Conservation (phyloP, 2,113 vertebrate species). For the Dasyprocta punctata region DNA sequence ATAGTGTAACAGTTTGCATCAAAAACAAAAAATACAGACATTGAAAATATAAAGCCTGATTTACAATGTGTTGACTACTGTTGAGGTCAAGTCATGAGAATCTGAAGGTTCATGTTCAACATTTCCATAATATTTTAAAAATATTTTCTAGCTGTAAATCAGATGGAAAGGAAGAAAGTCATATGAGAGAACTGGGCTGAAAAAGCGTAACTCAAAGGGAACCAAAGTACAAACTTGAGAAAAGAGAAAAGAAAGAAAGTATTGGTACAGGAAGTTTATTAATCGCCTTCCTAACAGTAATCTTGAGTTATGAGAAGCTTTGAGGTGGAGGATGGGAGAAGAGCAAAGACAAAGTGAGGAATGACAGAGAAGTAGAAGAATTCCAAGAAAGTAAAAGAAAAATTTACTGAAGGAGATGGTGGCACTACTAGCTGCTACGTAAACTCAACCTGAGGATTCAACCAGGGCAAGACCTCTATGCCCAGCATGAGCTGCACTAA, state of each 20-base stretch:
- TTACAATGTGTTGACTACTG: background rate
- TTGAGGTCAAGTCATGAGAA: background rate
- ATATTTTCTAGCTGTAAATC: background rate
- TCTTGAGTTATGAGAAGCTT: background rate
- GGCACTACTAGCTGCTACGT: background rate
- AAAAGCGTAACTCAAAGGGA: background rate
- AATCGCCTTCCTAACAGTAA: background rate
- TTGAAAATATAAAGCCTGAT: background rate
- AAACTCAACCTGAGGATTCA: background rate
- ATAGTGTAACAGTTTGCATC: background rate
- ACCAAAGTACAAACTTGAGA: background rate
- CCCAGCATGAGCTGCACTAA: background rate
- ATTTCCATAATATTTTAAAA: background rate
- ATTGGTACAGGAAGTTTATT: background rate
- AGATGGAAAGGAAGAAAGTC: background rate
- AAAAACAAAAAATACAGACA: background rate
- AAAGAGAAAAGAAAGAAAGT: background rate
- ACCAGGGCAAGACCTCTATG: background rate
- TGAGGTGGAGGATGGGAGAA: background rate
- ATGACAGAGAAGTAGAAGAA: background rate
- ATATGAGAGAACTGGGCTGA: background rate
- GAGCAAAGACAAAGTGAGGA: background rate
- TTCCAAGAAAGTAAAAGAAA: background rate
- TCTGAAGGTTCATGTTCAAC: background rate
- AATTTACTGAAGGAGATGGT: background rate